Conservation (phyloP, 2,888 invertebrate genomes). For the Agriopis leucophaearia region DNA sequence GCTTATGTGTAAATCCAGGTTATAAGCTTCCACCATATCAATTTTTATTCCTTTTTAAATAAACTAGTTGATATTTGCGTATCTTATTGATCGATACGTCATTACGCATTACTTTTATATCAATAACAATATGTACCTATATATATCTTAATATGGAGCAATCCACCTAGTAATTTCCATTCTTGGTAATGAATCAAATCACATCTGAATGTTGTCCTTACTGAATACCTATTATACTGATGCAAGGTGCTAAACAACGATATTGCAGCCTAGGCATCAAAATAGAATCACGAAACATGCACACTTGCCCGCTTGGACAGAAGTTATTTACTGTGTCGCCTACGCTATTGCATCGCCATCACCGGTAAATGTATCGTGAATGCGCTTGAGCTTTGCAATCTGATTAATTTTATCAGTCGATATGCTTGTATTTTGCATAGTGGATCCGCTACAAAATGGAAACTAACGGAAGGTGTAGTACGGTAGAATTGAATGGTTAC, state of each 20-base stretch:
- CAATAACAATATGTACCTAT: too few relatives aligned
- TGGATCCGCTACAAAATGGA: background rate
- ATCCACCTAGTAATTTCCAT: background rate
- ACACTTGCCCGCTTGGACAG: background rate
- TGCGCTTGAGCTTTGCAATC: background rate
- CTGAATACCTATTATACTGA: background rate
- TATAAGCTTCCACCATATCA: too few relatives aligned
- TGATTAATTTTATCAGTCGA: background rate
- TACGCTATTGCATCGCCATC: background rate
- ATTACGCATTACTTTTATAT: too few relatives aligned
- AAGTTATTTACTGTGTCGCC: constrained; percentile 12
- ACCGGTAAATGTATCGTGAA: background rate
- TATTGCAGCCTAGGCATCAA: constrained; percentile 8
- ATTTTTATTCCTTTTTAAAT: too few relatives aligned
- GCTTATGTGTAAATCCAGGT: too few relatives aligned
- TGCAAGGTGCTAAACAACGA: constrained; percentile 9
- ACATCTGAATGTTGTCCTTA: background rate
- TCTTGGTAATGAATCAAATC: background rate
- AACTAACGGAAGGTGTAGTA: background rate
- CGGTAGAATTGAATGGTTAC: background rate
- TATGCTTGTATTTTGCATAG: background rate
- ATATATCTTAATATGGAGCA: constrained; percentile 3
- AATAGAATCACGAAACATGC: constrained; percentile 7
- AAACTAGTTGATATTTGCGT: background rate
- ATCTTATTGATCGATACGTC: too few relatives aligned